Evolutionary conservation across 2,888 invertebrate genomes (phyloP), one percentile per base, ranked within the genome.

Genomic region (Sisyra nigra): DNA sequence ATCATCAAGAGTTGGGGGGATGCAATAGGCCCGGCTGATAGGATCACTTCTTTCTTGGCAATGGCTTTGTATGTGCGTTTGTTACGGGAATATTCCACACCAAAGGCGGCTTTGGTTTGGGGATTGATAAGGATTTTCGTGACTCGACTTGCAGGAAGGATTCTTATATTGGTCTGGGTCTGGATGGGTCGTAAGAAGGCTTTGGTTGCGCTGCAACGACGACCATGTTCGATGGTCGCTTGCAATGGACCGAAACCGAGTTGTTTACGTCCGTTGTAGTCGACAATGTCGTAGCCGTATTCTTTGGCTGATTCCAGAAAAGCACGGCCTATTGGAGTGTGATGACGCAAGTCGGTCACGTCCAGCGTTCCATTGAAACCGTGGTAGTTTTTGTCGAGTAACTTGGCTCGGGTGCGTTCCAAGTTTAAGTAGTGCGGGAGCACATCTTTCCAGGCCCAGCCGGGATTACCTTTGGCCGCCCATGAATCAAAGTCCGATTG

Each of bases 401-500:
- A 40, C 48, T 13, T 70, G 34, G 59, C 52, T 48, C 57, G 59
- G 8, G 52, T 51, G 44, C 60, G 57, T 51, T 65, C 65, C 2
- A 59, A 54, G 51, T 60, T 61, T 39, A 55, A 52, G 47, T 62
- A 63, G 48, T 61, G 62, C 1, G 58, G 68, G 6, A 72, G 54
- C 1, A 72, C 62, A 3, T 61, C 61, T 35, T 58, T 48, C 52
- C 58, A 65, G 3, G 57, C 54, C 75, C 76, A 76, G 3, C 74
- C 74, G 3, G 60, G 57, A 48, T 69, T 69, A 6, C 72, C 74
- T 42, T 63, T 53, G 5, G 54, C 57, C 34, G 65, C 69, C 75
- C 75, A 87, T 58, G 68, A 62, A 53, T 87, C 78, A 62, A 80
- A 87, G 54, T 87, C 83, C 6, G 65, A 60, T 2, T 69, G 71